Evolutionary conservation across 2,888 invertebrate species (phyloP).

Genomic region (Dendrolimus houi): DNA sequence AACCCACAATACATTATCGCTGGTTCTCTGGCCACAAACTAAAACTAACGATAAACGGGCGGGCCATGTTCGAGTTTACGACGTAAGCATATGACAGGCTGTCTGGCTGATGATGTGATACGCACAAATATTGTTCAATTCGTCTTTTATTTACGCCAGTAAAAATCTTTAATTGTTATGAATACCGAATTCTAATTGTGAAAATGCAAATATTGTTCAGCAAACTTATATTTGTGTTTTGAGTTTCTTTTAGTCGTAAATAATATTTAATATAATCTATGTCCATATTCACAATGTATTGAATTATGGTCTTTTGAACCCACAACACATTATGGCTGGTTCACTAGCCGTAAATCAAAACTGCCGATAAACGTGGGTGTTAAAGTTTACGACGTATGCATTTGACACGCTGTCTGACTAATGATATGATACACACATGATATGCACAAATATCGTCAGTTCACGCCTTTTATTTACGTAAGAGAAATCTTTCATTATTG

Average conservation of each 20-base stretch:
- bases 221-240: no score
- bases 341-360: slow-evolving; percentile 24
- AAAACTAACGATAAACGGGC: slow-evolving; percentile 42
- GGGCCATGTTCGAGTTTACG: slow-evolving; percentile 45
- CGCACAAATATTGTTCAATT: neutral
- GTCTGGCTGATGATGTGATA: slow-evolving; percentile 23
- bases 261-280: neutral
- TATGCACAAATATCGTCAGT: neutral
- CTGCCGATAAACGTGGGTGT: slow-evolving; percentile 44
- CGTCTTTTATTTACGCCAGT: no score
- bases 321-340: slow-evolving; percentile 9
- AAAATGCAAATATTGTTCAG: no score
- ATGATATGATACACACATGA: slow-evolving; percentile 13
- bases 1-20: slow-evolving; percentile 7
- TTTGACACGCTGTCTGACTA: slow-evolving; percentile 40
- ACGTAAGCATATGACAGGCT: slow-evolving; percentile 42
- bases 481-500: no score
- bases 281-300: slow-evolving; percentile 1
- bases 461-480: no score
- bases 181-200: no score
- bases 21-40: slow-evolving; percentile 19
- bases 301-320: no score
- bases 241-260: no score
- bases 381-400: slow-evolving; percentile 48
- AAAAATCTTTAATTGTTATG: no score